A percentile compares a stretch with the other conserved stretches of the same genome.
These are phyloP conservation scores for Ascidia mentula DNA, from an alignment of 23 tunicate genomes.

Conservation along the genomic window DNA sequence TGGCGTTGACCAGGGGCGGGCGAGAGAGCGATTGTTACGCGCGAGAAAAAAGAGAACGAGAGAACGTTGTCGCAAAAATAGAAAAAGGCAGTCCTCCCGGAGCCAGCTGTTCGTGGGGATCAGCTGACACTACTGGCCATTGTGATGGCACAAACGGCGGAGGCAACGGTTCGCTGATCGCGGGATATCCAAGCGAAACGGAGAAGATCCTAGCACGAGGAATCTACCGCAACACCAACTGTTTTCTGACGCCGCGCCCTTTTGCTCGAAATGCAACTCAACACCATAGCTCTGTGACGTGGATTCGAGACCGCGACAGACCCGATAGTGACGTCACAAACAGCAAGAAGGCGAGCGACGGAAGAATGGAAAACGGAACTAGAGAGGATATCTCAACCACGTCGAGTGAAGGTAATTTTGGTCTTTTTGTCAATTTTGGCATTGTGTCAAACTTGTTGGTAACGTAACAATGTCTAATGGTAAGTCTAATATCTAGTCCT, in stretches of 20 bases:
- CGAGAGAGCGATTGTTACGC: not conserved
- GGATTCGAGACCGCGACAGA: not conserved
- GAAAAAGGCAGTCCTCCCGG: too few species aligned
- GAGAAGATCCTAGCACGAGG: not conserved
- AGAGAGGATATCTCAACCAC: not conserved
- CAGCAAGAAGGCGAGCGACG: not conserved
- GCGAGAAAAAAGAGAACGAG: not conserved
- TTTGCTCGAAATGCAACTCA: not conserved
- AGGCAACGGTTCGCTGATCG: conserved; percentile 2
- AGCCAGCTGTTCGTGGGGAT: not conserved
- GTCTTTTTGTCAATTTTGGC: too few species aligned
- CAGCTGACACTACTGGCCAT: not conserved
- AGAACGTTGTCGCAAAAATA: not conserved
- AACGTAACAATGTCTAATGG: too few species aligned
- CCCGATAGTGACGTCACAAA: not conserved
- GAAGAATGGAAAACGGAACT: not conserved
- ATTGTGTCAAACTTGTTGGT: too few species aligned
- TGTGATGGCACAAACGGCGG: conserved; percentile 3
- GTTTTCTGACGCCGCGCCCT: conserved; percentile 39
- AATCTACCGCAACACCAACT: conserved; percentile 18
- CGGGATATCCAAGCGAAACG: not conserved
- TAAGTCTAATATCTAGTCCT: too few species aligned
- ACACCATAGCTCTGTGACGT: not conserved
- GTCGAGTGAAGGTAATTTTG: not conserved
- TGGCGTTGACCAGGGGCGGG: not conserved